These are phyloP conservation scores for Antrozous pallidus DNA, from an alignment of 2,797 vertebrate species.

Conservation along the genomic window DNA sequence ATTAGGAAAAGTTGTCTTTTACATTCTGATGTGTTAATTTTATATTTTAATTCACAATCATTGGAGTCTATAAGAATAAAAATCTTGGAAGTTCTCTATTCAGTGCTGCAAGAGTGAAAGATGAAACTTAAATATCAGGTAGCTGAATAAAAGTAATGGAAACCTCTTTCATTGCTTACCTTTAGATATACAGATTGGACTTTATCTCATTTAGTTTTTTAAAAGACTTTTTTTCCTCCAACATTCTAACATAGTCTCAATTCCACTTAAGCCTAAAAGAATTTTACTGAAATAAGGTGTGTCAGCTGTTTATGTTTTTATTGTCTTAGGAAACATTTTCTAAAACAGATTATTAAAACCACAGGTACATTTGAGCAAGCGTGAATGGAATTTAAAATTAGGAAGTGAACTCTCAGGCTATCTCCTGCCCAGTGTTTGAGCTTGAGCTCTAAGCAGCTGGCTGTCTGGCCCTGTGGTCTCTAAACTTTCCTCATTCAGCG, in stretches of 20 bases:
- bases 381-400: neutral
- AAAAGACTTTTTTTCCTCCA: neutral
- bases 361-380: neutral
- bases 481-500: neutral
- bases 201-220: neutral
- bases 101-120: neutral
- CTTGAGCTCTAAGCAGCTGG: neutral
- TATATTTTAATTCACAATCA: slow-evolving; percentile 9
- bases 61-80: neutral
- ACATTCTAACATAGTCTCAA: neutral
- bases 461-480: neutral
- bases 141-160: neutral
- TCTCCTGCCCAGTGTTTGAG: neutral
- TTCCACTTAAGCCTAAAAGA: neutral
- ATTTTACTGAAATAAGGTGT: neutral
- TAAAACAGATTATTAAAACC: neutral
- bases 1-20: neutral
- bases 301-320: neutral
- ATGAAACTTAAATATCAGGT: neutral
- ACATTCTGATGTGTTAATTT: neutral
- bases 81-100: neutral
- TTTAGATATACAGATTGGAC: neutral
- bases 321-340: slow-evolving; percentile 6
- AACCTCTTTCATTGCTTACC: neutral
- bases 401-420: neutral